phyloP scores from a whole-genome alignment of 2,797 vertebrate species.

The Ara ararauna region DNA sequence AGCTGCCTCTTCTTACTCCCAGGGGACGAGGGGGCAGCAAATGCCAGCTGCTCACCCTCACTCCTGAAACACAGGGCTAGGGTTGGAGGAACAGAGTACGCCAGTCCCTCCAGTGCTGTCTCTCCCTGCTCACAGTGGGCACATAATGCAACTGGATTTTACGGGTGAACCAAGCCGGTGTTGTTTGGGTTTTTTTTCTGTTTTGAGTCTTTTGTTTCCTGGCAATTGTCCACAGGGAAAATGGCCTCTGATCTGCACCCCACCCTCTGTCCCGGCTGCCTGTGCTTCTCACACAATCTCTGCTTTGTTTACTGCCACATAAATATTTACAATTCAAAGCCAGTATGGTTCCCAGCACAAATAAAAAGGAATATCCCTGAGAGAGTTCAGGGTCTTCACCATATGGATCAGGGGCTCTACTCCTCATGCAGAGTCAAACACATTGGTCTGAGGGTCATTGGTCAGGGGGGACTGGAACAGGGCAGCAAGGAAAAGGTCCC shows the following conservation, averaged over 20 bases:
- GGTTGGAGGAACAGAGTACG: neutral
- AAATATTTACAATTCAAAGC: slow-evolving; percentile 80
- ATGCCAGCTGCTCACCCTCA: slow-evolving; percentile 29
- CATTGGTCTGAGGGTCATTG: neutral
- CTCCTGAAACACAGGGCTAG: neutral
- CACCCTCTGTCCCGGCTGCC: slow-evolving; percentile 40
- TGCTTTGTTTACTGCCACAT: slow-evolving; percentile 79
- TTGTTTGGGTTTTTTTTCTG: neutral
- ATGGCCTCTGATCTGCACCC: neutral
- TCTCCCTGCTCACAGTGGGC: slow-evolving; percentile 19
- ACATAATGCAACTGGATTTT: slow-evolving; percentile 38
- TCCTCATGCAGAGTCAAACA: slow-evolving; percentile 11
- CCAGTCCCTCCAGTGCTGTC: neutral
- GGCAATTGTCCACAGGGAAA: slow-evolving; percentile 35
- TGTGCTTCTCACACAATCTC: slow-evolving; percentile 71
- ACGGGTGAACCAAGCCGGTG: neutral
- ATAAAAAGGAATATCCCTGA: slow-evolving; percentile 65
- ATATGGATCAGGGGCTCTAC: slow-evolving; percentile 13
- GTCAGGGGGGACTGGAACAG: neutral
- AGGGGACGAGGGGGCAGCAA: neutral
- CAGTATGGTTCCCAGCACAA: slow-evolving; percentile 69
- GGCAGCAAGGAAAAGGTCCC: neutral
- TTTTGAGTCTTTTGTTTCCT: slow-evolving; percentile 63
- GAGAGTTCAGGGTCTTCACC: slow-evolving; percentile 66
- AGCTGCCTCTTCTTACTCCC: slow-evolving; percentile 8